Evolutionary conservation across 2,113 vertebrate species (phyloP), one percentile per base, ranked within the genome.

Genomic region (Megaceryle torquata): DNA sequence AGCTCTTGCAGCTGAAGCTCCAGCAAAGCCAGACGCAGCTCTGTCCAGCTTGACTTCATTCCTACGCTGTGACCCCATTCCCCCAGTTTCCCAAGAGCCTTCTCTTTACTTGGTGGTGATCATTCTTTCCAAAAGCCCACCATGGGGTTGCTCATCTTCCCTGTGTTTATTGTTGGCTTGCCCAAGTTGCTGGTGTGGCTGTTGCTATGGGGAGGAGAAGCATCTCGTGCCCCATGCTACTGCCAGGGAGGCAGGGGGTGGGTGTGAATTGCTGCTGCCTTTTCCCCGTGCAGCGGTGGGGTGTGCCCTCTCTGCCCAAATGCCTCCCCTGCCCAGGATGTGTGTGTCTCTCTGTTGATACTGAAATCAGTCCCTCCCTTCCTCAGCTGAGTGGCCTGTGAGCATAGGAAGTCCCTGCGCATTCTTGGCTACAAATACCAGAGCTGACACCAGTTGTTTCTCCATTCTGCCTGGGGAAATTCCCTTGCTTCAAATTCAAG

Each of bases 21-120:
- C 68, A 64, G 28, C 53, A 64, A 77, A 61, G 54, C 63, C 88
- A 83, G 57, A 28, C 28, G 8, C 33, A 10, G 25, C 37, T 6
- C 2, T 51, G 67, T 25, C 87, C 76, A 71, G 3, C 26, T 33
- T 33, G 15, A 65, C 67, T 35, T 19, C 6, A 1, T 29, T 84
- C 16, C 29, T 33, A 6, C 0, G 0, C 67, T 50, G 16, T 5
- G 3, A 16, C 33, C 59, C 35, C 11, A 41, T 11, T 22, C 33
- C 41, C 11, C 5, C 11, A 1, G 18, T 15, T 85, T 60, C 33
- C 31, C 6, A 2, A 44, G 35, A 80, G 51, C 84, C 21, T 85
- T 5, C 1, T 24, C 68, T 24, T 63, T 41, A 43, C 37, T 39
- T 59, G 48, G 18, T 39, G 51, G 14, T 35, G 63, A n/a, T 24